A percentile compares a stretch with the other conserved stretches of the same genome.
These are phyloP conservation scores for Borostomias antarcticus DNA, from an alignment of 2,797 vertebrate species.

Conservation along the genomic window DNA sequence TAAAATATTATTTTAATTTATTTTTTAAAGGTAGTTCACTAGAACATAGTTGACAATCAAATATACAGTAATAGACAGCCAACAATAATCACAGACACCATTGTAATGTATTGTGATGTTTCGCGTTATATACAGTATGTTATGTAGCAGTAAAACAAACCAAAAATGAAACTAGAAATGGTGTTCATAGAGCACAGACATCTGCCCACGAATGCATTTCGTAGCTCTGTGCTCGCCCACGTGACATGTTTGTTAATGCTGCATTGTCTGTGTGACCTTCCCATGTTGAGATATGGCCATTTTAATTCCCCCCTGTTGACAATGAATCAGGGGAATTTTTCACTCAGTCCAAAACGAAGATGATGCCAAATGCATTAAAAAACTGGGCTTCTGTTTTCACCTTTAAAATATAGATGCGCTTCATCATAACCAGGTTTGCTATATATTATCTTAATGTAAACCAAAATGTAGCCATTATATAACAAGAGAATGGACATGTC, in stretches of 20 bases:
- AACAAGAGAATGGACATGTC: conserved; percentile 40
- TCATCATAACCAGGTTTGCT: conserved; percentile 10
- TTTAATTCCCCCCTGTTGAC: no score
- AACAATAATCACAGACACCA: conserved; percentile 16
- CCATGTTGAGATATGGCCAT: no score
- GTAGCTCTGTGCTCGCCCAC: no score
- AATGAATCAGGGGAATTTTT: conserved; percentile 30
- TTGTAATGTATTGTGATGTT: conserved; percentile 30
- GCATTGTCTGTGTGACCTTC: no score
- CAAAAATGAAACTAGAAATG: conserved; percentile 12
- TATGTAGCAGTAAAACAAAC: conserved; percentile 21
- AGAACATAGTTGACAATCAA: conserved; percentile 62
- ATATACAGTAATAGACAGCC: conserved; percentile 22
- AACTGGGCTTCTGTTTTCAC: conserved; percentile 11
- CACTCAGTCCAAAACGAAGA: conserved; percentile 15
- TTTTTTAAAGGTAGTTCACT: conserved; percentile 13
- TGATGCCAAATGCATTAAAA: conserved; percentile 23
- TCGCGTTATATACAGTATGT: conserved; percentile 14
- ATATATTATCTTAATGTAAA: conserved; percentile 42
- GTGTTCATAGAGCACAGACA: no score
- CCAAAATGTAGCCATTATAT: conserved; percentile 46
- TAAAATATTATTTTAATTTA: conserved; percentile 13
- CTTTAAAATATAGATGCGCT: conserved; percentile 29
- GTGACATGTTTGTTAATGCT: no score
- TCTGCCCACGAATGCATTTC: no score